Conservation (phyloP, 2,797 vertebrate genomes). For the Cryptoprocta ferox region DNA sequence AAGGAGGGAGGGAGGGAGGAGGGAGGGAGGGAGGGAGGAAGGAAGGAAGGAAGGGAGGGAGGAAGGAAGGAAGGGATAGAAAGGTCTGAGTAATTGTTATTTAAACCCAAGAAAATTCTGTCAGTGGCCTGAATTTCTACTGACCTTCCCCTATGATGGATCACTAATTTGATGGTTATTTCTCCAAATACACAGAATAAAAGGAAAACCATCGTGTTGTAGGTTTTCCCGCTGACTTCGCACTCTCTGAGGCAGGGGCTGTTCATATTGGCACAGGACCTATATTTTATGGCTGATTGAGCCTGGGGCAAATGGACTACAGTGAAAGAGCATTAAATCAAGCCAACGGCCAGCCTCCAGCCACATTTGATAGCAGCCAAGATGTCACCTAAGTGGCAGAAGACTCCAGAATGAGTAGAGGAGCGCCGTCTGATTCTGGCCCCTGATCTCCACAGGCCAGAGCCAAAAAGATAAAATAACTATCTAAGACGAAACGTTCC, state of each 20-base stretch:
- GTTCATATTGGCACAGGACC: neutral
- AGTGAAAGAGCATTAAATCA: neutral
- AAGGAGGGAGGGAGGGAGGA: too few species aligned
- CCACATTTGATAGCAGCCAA: neutral
- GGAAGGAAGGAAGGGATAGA: rapidly evolving
- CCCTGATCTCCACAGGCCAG: conserved; percentile 1
- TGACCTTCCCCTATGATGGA: neutral
- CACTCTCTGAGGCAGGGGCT: neutral
- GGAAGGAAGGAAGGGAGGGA: neutral
- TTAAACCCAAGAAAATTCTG: conserved; percentile 19
- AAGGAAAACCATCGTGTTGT: neutral
- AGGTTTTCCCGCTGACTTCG: neutral
- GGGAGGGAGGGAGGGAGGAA: rapidly evolving
- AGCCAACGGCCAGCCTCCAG: neutral
- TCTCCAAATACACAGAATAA: conserved; percentile 38
- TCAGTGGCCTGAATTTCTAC: conserved; percentile 9
- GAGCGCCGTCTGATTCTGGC: neutral
- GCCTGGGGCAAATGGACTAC: conserved; percentile 42
- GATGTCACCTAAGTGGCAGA: neutral
- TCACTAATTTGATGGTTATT: conserved; percentile 55
- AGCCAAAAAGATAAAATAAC: neutral
- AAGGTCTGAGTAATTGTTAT: neutral
- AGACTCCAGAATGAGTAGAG: neutral
- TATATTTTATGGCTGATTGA: conserved; percentile 65
- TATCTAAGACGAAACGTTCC: neutral